Base-by-base conservation (phyloP, 1,140 invertebrate genomes). In the Drosophila santomea region DNA sequence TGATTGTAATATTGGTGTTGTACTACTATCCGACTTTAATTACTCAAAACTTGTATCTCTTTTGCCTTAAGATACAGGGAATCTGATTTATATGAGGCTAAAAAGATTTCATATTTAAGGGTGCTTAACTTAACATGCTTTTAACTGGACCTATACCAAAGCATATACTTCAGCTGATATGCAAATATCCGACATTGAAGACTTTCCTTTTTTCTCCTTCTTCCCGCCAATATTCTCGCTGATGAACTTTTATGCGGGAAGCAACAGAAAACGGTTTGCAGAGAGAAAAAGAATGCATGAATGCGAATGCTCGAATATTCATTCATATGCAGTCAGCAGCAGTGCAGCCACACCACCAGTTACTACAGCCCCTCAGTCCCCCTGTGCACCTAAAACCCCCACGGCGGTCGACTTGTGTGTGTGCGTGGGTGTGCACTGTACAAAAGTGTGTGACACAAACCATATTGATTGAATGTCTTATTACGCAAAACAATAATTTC, bases 281-380 rank as follows among this genome's bases (percentile, higher is more conserved):
- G 25, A 45, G 61, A 77, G 80, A 83, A 77, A 11, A 36, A 20
- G 43, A 69, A 57, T 47, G 64, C 36, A 14, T 47, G 64, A 25
- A 14, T 39, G 75, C 66, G 71, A 86, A 73, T 79, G 83, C 79
- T 86, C 83, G 83, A 86, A 86, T 86, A 88, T 86, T 86, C 83
- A 86, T 86, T 86, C 83, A 86, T 86, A 86, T 86, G 83, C 83
- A 86, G 83, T 78, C 83, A 82, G 48, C 78, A 76, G 74, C 83
- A 86, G 75, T 38, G 32, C 58, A 45, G 47, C 80, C 38, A 35
- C 38, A 61, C 38, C 39, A 54, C 17, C 41, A 60, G 51, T 17
- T 11, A 15, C 28, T 15, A 4, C n/a, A 35, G 10, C 32, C 15
- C 10, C 28, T 28, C 38, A 32, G 38, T 15, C 23, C 11, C 14